Evolutionary conservation across 2,113 vertebrate species (phyloP).

Genomic region (Apteryx mantelli): DNA sequence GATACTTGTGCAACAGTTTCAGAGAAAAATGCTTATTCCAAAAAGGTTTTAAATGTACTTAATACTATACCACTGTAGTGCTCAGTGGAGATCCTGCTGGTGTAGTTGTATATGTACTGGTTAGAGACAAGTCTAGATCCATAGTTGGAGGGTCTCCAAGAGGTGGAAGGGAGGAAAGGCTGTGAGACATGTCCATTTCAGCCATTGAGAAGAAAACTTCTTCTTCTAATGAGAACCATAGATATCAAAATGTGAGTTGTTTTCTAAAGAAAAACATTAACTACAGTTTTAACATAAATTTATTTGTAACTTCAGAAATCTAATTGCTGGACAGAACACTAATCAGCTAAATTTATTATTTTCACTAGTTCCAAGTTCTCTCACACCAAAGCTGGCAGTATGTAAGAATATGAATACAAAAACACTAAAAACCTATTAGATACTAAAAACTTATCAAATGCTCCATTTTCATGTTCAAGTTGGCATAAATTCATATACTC

Average conservation of each 20-base stretch:
- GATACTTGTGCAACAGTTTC: not conserved
- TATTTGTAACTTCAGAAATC: not conserved
- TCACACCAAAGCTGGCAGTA: not conserved
- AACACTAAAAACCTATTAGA: not conserved
- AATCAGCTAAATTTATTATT: not conserved
- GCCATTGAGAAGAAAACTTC: conserved; percentile 99
- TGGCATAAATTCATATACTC: not conserved
- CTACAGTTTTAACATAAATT: not conserved
- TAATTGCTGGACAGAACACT: not conserved
- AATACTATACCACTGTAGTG: conserved; percentile 82
- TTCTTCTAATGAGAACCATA: conserved; percentile 80
- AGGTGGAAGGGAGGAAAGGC: conserved; percentile 94
- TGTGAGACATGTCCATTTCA: conserved; percentile 99
- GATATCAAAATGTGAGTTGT: not conserved
- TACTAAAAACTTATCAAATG: not conserved
- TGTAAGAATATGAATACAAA: not conserved
- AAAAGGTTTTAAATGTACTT: not conserved
- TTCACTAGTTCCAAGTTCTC: not conserved
- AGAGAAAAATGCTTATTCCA: not conserved
- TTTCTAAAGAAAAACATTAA: not conserved
- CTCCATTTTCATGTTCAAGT: not conserved
- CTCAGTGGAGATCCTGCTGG: conserved; percentile 90
- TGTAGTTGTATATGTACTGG: conserved; percentile 91
- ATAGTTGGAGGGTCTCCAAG: conserved; percentile 94
- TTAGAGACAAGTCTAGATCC: conserved; percentile 94